These are phyloP conservation scores for Myotis findleyi DNA, from an alignment of 2,797 vertebrate genomes.

Conservation along the genomic window DNA sequence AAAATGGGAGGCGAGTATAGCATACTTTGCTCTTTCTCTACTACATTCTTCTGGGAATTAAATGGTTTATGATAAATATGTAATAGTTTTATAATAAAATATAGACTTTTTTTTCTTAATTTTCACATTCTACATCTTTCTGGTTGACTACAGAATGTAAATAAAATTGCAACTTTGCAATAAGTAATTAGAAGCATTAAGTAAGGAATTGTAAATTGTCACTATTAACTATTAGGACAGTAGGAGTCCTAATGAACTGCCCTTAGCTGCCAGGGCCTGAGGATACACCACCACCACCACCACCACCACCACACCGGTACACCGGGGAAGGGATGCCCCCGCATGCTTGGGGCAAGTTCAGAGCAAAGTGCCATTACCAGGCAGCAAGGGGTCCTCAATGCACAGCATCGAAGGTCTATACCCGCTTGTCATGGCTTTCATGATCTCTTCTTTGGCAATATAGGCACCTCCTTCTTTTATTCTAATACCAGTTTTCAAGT, in stretches of 20 bases:
- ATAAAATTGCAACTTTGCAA: neutral
- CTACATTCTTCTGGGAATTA: neutral
- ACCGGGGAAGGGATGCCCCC: neutral
- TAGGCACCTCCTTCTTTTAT: constrained; percentile 98
- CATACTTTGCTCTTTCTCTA: neutral
- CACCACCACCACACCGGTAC: accelerated
- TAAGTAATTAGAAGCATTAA: neutral
- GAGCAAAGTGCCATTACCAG: constrained; percentile 87
- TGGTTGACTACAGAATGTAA: neutral
- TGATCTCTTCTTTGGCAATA: constrained; percentile 98
- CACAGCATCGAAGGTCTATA: constrained; percentile 97
- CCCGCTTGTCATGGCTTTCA: constrained; percentile 97
- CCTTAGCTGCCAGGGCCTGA: neutral
- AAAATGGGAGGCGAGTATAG: accelerated
- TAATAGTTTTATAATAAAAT: neutral
- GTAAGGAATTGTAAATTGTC: neutral
- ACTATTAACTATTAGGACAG: accelerated
- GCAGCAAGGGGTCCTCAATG: constrained; percentile 97
- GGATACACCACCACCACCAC: neutral
- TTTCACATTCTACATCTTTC: neutral
- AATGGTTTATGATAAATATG: accelerated
- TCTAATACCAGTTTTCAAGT: constrained; percentile 98
- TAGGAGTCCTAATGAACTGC: neutral
- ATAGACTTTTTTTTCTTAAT: neutral
- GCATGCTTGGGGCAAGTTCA: accelerated